Base-by-base conservation (phyloP, 2,888 invertebrate species). In the Amblyjoppa fuscipennis region DNA sequence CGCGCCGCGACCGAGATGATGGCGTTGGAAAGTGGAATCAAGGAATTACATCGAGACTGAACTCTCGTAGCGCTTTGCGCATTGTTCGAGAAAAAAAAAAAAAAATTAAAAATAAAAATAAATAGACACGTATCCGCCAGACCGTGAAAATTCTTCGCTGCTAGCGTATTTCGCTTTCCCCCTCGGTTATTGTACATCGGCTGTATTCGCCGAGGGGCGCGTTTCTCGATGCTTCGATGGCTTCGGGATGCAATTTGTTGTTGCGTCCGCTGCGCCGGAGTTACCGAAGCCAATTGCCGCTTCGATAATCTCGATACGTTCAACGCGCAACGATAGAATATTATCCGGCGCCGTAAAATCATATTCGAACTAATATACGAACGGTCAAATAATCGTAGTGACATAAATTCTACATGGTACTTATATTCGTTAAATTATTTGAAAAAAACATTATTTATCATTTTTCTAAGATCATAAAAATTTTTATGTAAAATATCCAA, bases 111-210 rank as follows among this genome's bases (percentile, higher is more conserved):
- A 73, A 16, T 34, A n/a, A 76, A 49, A 49, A 69, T 16, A 79
- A 45, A 64, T 79, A 79, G 34, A 73, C 74, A 68, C 56, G 61
- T 7, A 76, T 66, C 66, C 80, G 66, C 7, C 81, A 61, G 84
- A 84, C 71, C 84, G 84, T 84, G 66, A 77, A 84, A 81, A 77
- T 84, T 80, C 79, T 81, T 45, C 71, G 7, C 41, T 73, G 69
- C 76, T 38, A 28, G 53, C 53, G 75, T 28, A 71, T 71, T 64
- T 81, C 84, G 84, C 84, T 84, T 84, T 84, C 84, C 76, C 71
- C 81, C 25, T 76, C 84, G 77, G 66, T 84, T 73, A 76, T 74
- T 34, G 51, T 59, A 25, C n/a, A 59, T 25, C 31, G 38, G 25
- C 53, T 53, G 28, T 49, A 25, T 9, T 16, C 51, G 16, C 31